Percentiles rank a stretch among this genome's conserved stretches.
Conservation (phyloP, 2,797 vertebrate genomes). For the Hirundo rustica region DNA sequence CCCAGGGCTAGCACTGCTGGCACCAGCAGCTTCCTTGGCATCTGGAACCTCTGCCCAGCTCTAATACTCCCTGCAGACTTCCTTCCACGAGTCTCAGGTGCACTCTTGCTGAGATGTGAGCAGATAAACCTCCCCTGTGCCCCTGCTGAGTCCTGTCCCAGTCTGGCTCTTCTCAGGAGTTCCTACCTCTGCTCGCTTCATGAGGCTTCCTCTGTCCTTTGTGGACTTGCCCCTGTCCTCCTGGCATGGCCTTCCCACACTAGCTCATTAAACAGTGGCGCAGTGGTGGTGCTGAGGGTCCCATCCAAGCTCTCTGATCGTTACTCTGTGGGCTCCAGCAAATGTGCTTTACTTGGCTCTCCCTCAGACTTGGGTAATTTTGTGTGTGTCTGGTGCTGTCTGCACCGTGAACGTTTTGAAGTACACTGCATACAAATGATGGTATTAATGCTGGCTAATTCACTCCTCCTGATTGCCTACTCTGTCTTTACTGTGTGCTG, state of each 20-base stretch:
- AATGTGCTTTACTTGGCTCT: not conserved
- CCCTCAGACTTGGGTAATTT: not conserved
- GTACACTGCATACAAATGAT: slow-evolving; percentile 12
- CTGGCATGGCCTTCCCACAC: not conserved
- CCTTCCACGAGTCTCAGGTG: not conserved
- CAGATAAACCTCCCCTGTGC: not conserved
- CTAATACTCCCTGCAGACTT: not conserved
- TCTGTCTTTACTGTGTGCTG: not conserved
- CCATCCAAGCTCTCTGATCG: accelerated
- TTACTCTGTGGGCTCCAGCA: not conserved
- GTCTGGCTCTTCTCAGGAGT: not conserved
- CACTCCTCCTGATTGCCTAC: not conserved
- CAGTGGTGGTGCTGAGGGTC: not conserved
- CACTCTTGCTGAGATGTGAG: not conserved
- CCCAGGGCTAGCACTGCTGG: accelerated
- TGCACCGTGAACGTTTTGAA: not conserved
- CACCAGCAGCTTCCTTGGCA: not conserved
- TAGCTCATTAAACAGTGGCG: not conserved
- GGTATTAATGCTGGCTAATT: slow-evolving; percentile 8
- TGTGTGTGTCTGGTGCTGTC: not conserved
- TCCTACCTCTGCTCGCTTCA: not conserved
- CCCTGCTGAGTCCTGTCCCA: not conserved
- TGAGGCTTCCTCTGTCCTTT: not conserved
- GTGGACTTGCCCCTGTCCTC: not conserved
- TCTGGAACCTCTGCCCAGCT: not conserved